phyloP scores from a whole-genome alignment of 2,888 invertebrate species.

The Lochmaea crataegi region DNA sequence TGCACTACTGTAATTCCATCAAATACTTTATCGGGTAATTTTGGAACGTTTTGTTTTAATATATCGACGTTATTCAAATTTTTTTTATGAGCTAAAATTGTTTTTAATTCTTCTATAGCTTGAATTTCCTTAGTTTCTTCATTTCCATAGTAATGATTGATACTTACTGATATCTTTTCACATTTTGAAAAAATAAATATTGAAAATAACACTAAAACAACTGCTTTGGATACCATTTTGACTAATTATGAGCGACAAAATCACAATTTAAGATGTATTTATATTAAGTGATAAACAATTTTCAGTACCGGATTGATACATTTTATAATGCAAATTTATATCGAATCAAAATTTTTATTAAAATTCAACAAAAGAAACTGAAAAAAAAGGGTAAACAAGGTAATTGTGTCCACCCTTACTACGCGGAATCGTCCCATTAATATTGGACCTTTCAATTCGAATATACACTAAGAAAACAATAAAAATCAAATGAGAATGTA shows the following conservation, averaged over 20 bases:
- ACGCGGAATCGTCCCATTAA: no score
- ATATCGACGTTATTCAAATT: neutral
- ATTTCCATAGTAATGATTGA: neutral
- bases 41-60: neutral
- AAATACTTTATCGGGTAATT: neutral
- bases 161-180: neutral
- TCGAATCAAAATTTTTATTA: no score
- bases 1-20: neutral
- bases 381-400: no score
- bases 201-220: neutral
- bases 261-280: neutral
- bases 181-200: neutral
- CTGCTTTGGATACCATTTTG: neutral
- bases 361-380: no score
- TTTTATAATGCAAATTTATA: no score
- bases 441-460: no score
- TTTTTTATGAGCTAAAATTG: neutral
- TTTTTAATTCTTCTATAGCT: neutral
- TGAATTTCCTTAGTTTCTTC: neutral
- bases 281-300: neutral
- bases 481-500: no score
- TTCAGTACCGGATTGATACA: neutral
- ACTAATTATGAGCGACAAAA: neutral
- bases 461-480: no score
- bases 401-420: no score